Evolutionary conservation across 2,888 invertebrate species (phyloP), one percentile per base, ranked within the genome.

Genomic region (Chrysomela aeneicollis): DNA sequence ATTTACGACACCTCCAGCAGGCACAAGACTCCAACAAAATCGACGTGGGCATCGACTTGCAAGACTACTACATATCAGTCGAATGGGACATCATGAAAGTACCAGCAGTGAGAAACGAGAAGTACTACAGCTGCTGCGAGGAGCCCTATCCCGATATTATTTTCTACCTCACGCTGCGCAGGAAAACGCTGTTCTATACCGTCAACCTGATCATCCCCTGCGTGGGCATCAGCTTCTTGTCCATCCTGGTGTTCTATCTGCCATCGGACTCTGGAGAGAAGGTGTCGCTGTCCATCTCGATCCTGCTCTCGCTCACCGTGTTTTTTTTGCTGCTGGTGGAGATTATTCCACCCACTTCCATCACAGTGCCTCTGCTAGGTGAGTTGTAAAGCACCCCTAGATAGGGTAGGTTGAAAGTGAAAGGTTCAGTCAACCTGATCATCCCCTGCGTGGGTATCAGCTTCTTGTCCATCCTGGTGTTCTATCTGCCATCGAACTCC

Each of bases 221-320:
- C 82, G 95, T 98, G 69, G 96, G 96, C 72, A 97, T 98, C 81
- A 96, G 96, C 67, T 96, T 97, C 84, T 89, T 99, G 70, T 97
- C 97, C 74, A 95, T 98, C 66, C 87, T 99, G 69, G 98, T 98
- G 70, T 98, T 98, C 86, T 98, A 98, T 84, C 86, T 98, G 76
- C 98, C 98, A 66, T 95, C 96, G 72, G 97, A 98, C 85, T 96
- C 96, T 58, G 98, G 98, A 73, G 98, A 98, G 85, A 98, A 98
- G 84, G 95, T 98, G 76, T 97, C 97, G 69, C 89, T 98, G 71
- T 97, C 97, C 83, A 95, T 96, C 79, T 95, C 95, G 72, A 95
- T 96, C 82, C 87, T 96, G 69, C 90, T 96, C 61, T 96, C 96
- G 74, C 86, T 96, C 80, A 96, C 95, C 79, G 95, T 96, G 86